These are phyloP conservation scores for Echinops telfairi DNA, from an alignment of 2,113 vertebrate genomes.

Conservation along the genomic window DNA sequence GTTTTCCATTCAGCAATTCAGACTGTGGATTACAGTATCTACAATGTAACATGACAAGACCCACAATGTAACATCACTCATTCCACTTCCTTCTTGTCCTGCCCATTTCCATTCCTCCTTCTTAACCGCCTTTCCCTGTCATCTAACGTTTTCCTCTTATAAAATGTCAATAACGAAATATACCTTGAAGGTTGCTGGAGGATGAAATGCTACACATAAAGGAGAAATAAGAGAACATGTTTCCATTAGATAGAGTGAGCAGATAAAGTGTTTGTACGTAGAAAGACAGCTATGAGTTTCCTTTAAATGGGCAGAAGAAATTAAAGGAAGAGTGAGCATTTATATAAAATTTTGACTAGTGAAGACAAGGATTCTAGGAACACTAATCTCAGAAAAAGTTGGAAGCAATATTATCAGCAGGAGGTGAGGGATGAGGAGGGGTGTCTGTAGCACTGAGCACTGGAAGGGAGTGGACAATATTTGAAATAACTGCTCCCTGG, in stretches of 20 bases:
- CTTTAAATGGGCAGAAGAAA: constrained; percentile 51
- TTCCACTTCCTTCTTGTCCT: too few species aligned
- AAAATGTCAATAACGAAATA: constrained; percentile 34
- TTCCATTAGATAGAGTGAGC: background rate
- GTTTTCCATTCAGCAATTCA: too few species aligned
- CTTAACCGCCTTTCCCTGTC: too few species aligned
- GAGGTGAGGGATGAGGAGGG: background rate
- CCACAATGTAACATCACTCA: too few species aligned
- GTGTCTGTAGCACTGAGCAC: background rate
- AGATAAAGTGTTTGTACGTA: constrained; percentile 1
- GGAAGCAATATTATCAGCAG: constrained; percentile 1
- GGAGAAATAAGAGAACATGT: constrained; percentile 22
- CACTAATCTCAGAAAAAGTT: background rate
- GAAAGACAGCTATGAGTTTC: background rate
- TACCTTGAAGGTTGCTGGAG: constrained; percentile 20
- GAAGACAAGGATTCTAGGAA: background rate
- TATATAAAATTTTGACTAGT: constrained; percentile 28
- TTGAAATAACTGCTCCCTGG: background rate
- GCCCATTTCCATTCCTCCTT: too few species aligned
- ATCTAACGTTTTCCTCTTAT: too few species aligned
- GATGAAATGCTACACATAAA: background rate
- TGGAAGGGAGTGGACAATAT: background rate
- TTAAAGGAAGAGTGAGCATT: constrained; percentile 19
- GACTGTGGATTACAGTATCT: too few species aligned
- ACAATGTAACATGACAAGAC: too few species aligned